Conservation (phyloP, 2,888 invertebrate species). For the Monoplex corrugatus region DNA sequence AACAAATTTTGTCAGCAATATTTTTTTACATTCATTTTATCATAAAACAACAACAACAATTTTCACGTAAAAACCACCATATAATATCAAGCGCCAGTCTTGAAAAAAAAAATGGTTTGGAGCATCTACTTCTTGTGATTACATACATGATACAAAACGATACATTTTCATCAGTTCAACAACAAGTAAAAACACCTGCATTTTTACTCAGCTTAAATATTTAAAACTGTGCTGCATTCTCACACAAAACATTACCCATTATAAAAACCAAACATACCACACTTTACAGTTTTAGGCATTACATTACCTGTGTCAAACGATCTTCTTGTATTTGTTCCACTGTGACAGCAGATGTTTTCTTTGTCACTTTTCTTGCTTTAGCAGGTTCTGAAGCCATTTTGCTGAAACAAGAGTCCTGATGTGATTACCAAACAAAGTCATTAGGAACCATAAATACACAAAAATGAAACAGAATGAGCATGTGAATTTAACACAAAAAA, state of each 20-base stretch:
- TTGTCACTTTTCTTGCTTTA: neutral
- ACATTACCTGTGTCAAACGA: conserved; percentile 87
- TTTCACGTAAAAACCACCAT: too few species aligned
- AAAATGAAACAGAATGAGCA: neutral
- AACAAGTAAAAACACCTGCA: neutral
- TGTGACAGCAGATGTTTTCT: conserved; percentile 83
- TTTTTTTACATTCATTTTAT: too few species aligned
- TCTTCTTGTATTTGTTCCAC: conserved; percentile 95
- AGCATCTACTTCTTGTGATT: too few species aligned
- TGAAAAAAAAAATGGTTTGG: too few species aligned
- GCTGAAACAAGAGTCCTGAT: neutral
- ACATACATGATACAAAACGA: too few species aligned
- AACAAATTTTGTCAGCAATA: too few species aligned
- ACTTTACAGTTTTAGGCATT: too few species aligned
- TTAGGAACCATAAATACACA: neutral
- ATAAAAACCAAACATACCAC: too few species aligned
- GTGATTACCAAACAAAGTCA: neutral
- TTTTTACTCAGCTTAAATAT: neutral
- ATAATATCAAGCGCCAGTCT: too few species aligned
- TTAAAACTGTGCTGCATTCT: neutral
- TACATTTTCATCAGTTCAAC: neutral
- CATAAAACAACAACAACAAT: too few species aligned
- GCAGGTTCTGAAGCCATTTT: conserved; percentile 28
- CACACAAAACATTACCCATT: neutral
- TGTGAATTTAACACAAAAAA: too few species aligned